phyloP scores from a whole-genome alignment of 2,113 vertebrate genomes.

The Anolis carolinensis region DNA sequence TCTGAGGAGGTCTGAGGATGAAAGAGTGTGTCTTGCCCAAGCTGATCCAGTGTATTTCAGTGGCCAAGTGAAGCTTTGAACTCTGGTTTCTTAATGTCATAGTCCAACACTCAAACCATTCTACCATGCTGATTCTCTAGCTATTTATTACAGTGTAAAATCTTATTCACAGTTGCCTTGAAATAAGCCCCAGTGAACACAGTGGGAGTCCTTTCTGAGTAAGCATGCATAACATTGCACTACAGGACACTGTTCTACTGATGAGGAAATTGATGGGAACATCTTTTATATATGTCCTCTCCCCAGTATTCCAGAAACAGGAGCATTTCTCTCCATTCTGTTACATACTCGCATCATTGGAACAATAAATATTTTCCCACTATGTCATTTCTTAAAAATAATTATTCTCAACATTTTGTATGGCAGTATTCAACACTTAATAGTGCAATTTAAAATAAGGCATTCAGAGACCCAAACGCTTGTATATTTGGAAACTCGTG shows the following conservation, averaged over 20 bases:
- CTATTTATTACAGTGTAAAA: neutral
- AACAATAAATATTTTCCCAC: neutral
- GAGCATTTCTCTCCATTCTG: neutral
- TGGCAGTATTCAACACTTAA: slow-evolving; percentile 14
- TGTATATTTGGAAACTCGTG: neutral
- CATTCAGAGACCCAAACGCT: slow-evolving; percentile 18
- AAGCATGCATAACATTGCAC: neutral
- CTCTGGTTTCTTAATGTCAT: neutral
- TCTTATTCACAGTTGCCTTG: neutral
- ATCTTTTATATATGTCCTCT: neutral
- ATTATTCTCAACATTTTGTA: neutral
- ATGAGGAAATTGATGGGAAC: neutral
- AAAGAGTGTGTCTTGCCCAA: too few relatives aligned
- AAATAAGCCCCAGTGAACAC: neutral
- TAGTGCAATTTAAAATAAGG: slow-evolving; percentile 19
- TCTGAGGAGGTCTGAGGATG: neutral
- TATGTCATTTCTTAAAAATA: neutral
- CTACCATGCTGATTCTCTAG: neutral
- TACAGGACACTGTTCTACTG: neutral
- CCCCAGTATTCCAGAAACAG: neutral
- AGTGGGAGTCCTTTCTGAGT: neutral
- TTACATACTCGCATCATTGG: neutral
- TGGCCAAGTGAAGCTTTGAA: neutral
- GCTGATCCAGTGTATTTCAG: neutral
- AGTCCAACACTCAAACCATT: neutral